Percentiles rank a stretch among this genome's conserved stretches.
phyloP scores from a whole-genome alignment of 2,888 invertebrate genomes.

The Leucoptera coffeella region DNA sequence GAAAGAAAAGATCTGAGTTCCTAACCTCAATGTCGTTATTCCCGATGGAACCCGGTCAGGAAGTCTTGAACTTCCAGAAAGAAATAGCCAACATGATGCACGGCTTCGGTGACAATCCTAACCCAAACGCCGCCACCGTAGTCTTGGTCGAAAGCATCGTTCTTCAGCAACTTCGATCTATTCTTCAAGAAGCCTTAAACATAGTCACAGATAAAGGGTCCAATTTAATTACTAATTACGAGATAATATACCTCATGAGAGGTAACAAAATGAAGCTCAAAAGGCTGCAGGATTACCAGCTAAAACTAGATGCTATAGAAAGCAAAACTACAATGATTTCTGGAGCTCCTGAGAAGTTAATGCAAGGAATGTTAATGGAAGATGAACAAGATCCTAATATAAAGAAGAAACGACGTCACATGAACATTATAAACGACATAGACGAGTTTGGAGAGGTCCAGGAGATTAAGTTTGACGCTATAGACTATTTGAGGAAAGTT shows the following conservation, averaged over 20 bases:
- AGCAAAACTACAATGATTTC: constrained; percentile 16
- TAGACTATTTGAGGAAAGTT: constrained; percentile 53
- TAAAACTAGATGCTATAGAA: constrained; percentile 47
- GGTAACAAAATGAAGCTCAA: constrained; percentile 73
- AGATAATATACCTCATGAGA: constrained; percentile 77
- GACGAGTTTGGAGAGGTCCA: constrained; percentile 52
- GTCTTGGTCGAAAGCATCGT: constrained; percentile 79
- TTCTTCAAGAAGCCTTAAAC: constrained; percentile 70
- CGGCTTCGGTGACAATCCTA: constrained; percentile 86
- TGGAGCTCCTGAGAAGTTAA: constrained; percentile 14
- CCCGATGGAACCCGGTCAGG: constrained; percentile 22
- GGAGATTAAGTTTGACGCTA: constrained; percentile 46
- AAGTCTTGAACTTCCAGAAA: constrained; percentile 44
- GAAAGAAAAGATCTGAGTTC: too few species aligned
- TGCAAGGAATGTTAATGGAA: constrained; percentile 27
- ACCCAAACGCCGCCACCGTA: constrained; percentile 76
- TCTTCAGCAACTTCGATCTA: constrained; percentile 69
- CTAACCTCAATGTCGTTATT: constrained; percentile 40
- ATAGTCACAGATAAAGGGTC: constrained; percentile 59
- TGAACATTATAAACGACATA: constrained; percentile 46
- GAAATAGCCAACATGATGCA: constrained; percentile 87
- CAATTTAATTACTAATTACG: constrained; percentile 51
- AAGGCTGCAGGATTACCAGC: constrained; percentile 67
- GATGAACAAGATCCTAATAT: constrained; percentile 42
- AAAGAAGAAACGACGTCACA: constrained; percentile 21